phyloP scores from a whole-genome alignment of 2,797 vertebrate species.

The Adrianichthys oophorus region DNA sequence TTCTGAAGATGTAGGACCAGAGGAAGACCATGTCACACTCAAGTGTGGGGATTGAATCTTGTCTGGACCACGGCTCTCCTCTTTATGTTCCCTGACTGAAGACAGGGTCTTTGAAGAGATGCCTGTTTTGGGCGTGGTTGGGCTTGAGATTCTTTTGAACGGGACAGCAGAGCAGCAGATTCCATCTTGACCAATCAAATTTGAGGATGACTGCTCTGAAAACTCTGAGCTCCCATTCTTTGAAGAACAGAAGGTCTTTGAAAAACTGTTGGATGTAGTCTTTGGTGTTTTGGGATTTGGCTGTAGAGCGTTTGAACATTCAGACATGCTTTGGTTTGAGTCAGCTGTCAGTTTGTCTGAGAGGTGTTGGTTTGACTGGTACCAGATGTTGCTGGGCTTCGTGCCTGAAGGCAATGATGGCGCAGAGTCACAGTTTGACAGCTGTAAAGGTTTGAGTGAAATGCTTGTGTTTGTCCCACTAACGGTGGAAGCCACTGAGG shows the following conservation, averaged over 20 bases:
- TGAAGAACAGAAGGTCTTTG: slow-evolving; percentile 3
- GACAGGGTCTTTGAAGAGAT: neutral
- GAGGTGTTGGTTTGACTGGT: too few relatives aligned
- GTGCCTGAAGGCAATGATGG: neutral
- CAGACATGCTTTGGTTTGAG: slow-evolving; percentile 9
- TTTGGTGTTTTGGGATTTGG: slow-evolving; percentile 2
- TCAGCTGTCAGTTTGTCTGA: slow-evolving; percentile 11
- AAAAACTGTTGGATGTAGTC: slow-evolving; percentile 6
- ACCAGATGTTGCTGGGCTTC: slow-evolving; percentile 8
- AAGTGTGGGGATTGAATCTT: neutral
- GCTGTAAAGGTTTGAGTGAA: neutral
- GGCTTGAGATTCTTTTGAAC: slow-evolving; percentile 11
- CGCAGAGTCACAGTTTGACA: neutral
- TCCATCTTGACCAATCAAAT: neutral
- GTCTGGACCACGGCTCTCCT: neutral
- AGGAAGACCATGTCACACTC: neutral
- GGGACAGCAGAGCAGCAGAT: neutral
- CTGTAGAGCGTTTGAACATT: neutral
- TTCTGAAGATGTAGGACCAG: slow-evolving; percentile 8
- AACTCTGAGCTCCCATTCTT: slow-evolving; percentile 7
- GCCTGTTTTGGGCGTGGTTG: slow-evolving; percentile 2
- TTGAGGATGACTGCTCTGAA: slow-evolving; percentile 3
- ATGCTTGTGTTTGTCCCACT: neutral
- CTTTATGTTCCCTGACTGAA: slow-evolving; percentile 6
- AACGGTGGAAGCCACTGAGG: slow-evolving; percentile 4